Conservation (phyloP, 2,797 vertebrate species). For the Graptemys geographica region DNA sequence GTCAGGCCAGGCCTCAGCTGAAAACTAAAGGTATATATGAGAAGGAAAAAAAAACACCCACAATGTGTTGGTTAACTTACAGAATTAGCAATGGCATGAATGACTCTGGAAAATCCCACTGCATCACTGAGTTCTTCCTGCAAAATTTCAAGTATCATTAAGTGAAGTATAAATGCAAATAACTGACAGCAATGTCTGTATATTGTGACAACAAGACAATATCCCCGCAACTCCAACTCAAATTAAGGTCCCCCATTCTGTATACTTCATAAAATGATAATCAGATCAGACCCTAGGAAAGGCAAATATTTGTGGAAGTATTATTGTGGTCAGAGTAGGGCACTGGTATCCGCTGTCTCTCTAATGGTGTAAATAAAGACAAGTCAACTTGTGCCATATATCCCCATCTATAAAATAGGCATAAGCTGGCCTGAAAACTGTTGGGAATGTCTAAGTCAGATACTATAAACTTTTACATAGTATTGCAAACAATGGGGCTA, state of each 20-base stretch:
- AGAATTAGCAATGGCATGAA: constrained; percentile 95
- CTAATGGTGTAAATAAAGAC: not conserved
- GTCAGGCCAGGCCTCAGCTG: not conserved
- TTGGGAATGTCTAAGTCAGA: not conserved
- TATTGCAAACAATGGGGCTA: no score
- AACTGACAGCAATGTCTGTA: not conserved
- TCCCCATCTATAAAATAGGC: not conserved
- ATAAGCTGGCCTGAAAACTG: not conserved
- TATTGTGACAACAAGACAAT: not conserved
- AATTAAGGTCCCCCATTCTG: not conserved
- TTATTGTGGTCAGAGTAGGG: not conserved
- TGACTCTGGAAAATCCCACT: constrained; percentile 96
- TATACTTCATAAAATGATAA: not conserved
- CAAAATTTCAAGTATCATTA: not conserved
- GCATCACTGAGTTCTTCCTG: constrained; percentile 96
- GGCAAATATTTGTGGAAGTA: not conserved
- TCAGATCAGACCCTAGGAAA: not conserved
- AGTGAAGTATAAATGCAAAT: constrained; percentile 15
- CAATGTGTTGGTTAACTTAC: constrained; percentile 81
- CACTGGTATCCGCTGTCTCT: not conserved
- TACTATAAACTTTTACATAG: not conserved
- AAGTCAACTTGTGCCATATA: not conserved
- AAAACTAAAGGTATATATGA: not conserved
- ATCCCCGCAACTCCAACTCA: not conserved
- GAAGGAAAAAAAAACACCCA: constrained; percentile 14